Evolutionary conservation across 2,888 invertebrate genomes (phyloP).

Genomic region (Cataglyphis livida): DNA sequence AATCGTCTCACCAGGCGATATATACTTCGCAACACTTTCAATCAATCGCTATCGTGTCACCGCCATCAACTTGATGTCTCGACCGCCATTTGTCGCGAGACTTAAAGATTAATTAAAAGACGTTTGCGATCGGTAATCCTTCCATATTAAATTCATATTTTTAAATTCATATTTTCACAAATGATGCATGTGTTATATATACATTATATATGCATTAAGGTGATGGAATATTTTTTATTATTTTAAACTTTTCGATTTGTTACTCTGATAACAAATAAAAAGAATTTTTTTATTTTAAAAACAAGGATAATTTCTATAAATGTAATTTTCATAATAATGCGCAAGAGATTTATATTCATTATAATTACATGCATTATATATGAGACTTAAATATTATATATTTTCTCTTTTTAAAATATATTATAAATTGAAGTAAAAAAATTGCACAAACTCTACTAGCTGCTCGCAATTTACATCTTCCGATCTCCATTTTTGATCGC

Average conservation of each 20-base stretch:
- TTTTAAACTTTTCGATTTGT: not conserved
- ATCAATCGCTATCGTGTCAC: slow-evolving; percentile 5
- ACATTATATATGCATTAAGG: no score
- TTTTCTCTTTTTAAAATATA: not conserved
- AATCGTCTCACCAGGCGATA: not conserved
- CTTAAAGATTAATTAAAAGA: not conserved
- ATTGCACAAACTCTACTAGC: not conserved
- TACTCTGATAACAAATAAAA: not conserved
- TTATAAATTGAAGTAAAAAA: not conserved
- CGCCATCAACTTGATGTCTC: not conserved
- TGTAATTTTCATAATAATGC: not conserved
- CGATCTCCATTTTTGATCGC: not conserved
- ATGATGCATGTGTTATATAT: not conserved
- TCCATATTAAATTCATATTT: not conserved
- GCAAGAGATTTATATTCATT: not conserved
- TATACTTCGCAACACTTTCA: not conserved
- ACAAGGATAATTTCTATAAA: not conserved
- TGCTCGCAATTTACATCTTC: not conserved
- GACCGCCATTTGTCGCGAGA: not conserved
- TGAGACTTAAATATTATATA: not conserved
- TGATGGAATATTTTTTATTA: not conserved
- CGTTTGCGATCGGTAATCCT: not conserved
- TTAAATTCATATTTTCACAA: not conserved
- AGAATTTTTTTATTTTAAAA: not conserved
- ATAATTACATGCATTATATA: not conserved